Evolutionary conservation across 2,113 vertebrate genomes (phyloP).

Genomic region (Pelecanoides urinatrix): DNA sequence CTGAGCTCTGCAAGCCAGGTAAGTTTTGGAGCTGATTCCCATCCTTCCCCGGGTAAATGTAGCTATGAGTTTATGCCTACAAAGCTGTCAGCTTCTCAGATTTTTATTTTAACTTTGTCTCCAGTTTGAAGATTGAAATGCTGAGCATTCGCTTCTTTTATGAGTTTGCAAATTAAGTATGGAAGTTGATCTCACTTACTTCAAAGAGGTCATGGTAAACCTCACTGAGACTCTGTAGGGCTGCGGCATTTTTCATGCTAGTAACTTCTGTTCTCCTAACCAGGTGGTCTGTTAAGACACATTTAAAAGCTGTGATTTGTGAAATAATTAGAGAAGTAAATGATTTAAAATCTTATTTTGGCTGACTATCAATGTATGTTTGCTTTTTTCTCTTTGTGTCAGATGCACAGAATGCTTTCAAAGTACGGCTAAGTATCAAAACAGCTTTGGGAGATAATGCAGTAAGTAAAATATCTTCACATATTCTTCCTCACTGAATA

Average conservation of each 20-base stretch:
- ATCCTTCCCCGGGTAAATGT: not conserved
- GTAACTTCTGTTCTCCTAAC: not conserved
- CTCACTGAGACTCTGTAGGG: not conserved
- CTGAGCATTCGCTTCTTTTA: not conserved
- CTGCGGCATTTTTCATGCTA: not conserved
- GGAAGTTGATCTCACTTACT: not conserved
- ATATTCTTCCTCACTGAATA: not conserved
- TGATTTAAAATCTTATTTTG: not conserved
- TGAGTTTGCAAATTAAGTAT: not conserved
- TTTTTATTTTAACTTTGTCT: not conserved
- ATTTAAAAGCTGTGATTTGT: not conserved
- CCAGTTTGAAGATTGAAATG: not conserved
- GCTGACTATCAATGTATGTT: not conserved
- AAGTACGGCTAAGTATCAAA: constrained; percentile 91
- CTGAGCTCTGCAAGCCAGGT: constrained; percentile 77
- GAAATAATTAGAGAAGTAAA: not conserved
- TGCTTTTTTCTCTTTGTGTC: constrained; percentile 55
- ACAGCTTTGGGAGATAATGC: constrained; percentile 86
- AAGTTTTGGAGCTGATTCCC: constrained; percentile 32
- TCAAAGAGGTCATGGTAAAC: not conserved
- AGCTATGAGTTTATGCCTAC: not conserved
- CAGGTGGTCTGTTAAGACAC: not conserved
- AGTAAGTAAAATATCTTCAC: constrained; percentile 75
- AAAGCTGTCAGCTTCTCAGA: not conserved
- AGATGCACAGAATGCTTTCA: constrained; percentile 82